A percentile compares a stretch with the other conserved stretches of the same genome.
phyloP scores from a whole-genome alignment of 2,888 invertebrate species.

The Acleris cristana region DNA sequence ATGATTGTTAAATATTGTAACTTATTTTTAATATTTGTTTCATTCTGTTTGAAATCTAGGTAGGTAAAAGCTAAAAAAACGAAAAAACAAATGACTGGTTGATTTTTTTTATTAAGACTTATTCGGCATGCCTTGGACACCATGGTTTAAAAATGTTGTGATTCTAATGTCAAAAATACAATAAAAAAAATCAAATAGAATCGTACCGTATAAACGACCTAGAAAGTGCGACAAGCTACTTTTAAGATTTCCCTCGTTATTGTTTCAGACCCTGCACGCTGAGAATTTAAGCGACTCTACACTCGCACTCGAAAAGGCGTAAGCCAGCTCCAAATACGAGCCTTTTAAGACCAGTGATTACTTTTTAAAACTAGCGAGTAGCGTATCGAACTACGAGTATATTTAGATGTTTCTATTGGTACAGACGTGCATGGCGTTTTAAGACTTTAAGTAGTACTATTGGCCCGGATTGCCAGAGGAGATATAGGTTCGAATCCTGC shows the following conservation, averaged over 20 bases:
- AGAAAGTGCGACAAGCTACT: conserved; percentile 48
- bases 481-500: too few relatives aligned
- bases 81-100: too few relatives aligned
- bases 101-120: too few relatives aligned
- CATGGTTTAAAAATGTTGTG: background rate
- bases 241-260: conserved; percentile 56
- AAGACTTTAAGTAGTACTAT: background rate
- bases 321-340: background rate
- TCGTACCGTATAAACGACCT: conserved; percentile 47
- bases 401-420: conserved; percentile 31
- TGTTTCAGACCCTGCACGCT: conserved; percentile 55
- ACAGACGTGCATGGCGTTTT: conserved; percentile 15
- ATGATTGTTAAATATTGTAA: too few relatives aligned
- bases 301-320: background rate
- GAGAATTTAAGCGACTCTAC: conserved; percentile 44
- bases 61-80: too few relatives aligned
- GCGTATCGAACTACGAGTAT: conserved; percentile 18
- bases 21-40: too few relatives aligned
- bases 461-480: too few relatives aligned
- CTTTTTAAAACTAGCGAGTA: conserved; percentile 6
- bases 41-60: too few relatives aligned
- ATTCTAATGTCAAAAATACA: background rate
- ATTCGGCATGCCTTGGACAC: too few relatives aligned
- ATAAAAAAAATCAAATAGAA: background rate
- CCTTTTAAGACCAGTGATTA: too few relatives aligned